Percentiles rank a stretch among this genome's conserved stretches.
Evolutionary conservation across 2,113 vertebrate genomes (phyloP).

Genomic region (Cottus gobio): DNA sequence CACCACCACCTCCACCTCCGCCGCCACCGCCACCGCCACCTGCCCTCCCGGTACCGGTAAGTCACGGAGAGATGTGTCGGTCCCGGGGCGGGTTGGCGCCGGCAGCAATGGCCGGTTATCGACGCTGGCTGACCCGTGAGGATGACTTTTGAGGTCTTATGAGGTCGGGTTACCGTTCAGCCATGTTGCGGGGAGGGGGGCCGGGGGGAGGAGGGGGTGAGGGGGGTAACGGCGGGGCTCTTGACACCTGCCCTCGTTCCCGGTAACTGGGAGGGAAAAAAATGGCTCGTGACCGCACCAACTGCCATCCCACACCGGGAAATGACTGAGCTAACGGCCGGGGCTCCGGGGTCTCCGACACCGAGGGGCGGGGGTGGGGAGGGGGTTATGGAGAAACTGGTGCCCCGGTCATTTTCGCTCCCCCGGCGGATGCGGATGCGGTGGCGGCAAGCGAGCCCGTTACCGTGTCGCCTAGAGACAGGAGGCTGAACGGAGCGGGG

Average conservation of each 20-base stretch:
- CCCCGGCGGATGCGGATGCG: slow-evolving; percentile 50
- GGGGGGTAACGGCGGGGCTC: slow-evolving; percentile 40
- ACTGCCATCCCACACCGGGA: slow-evolving; percentile 3
- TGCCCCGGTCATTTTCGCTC: slow-evolving; percentile 33
- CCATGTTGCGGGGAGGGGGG: slow-evolving; percentile 63
- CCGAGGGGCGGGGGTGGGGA: not conserved
- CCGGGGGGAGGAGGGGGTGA: not conserved
- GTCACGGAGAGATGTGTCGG: slow-evolving; percentile 49
- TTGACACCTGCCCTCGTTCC: slow-evolving; percentile 76
- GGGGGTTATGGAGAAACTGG: not conserved
- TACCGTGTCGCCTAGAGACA: slow-evolving; percentile 63
- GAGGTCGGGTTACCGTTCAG: slow-evolving; percentile 79
- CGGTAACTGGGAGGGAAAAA: slow-evolving; percentile 10
- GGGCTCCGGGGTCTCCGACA: slow-evolving; percentile 46
- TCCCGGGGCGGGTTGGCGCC: slow-evolving; percentile 24
- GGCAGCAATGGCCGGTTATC: slow-evolving; percentile 11
- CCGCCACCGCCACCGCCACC: slow-evolving; percentile 28
- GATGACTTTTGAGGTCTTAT: slow-evolving; percentile 74
- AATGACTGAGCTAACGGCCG: slow-evolving; percentile 56
- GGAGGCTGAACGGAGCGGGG: slow-evolving; percentile 43
- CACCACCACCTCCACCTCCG: slow-evolving; percentile 55
- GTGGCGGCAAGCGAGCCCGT: slow-evolving; percentile 9
- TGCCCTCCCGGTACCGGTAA: slow-evolving; percentile 73
- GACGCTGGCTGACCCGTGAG: slow-evolving; percentile 68
- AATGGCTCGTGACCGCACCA: too few relatives aligned